Conservation (phyloP, 2,888 invertebrate species). For the Disparrhopalites patrizii region DNA sequence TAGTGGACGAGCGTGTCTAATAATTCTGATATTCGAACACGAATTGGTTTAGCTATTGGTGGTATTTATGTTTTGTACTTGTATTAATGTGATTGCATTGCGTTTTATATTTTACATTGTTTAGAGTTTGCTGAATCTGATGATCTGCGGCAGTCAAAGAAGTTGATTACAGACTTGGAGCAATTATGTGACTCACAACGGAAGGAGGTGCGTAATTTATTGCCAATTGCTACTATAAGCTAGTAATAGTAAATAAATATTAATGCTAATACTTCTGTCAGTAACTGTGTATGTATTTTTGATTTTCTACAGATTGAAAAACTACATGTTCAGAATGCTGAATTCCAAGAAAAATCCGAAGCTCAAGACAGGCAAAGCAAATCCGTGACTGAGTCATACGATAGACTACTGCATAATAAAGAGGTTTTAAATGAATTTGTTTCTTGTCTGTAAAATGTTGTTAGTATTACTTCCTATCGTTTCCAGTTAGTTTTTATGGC, state of each 20-base stretch:
- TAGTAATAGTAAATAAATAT: too few relatives aligned
- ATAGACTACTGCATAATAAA: constrained; percentile 36
- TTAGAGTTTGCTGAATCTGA: constrained; percentile 28
- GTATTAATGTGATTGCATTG: too few relatives aligned
- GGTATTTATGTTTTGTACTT: too few relatives aligned
- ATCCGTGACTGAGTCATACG: constrained; percentile 36
- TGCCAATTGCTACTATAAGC: too few relatives aligned
- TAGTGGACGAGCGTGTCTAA: too few relatives aligned
- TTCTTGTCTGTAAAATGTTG: too few relatives aligned
- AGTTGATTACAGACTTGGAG: constrained; percentile 57
- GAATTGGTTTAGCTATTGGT: too few relatives aligned
- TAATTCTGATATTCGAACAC: too few relatives aligned
- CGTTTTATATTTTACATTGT: too few relatives aligned
- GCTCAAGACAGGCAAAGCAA: constrained; percentile 36
- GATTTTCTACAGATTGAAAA: constrained; percentile 38
- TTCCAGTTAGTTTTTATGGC: too few relatives aligned
- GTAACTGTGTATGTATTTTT: constrained; percentile 3
- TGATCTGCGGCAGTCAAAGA: constrained; percentile 51
- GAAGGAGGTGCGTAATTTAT: constrained; percentile 60
- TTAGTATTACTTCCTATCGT: too few relatives aligned
- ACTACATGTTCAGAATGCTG: constrained; percentile 28
- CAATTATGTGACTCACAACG: constrained; percentile 60
- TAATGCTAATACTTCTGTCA: too few relatives aligned
- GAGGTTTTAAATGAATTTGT: constrained; percentile 42
- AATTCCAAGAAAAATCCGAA: constrained; percentile 36